A percentile compares a stretch with the other conserved stretches of the same genome.
phyloP scores from a whole-genome alignment of 2,797 vertebrate species.

The Podarcis siculus region DNA sequence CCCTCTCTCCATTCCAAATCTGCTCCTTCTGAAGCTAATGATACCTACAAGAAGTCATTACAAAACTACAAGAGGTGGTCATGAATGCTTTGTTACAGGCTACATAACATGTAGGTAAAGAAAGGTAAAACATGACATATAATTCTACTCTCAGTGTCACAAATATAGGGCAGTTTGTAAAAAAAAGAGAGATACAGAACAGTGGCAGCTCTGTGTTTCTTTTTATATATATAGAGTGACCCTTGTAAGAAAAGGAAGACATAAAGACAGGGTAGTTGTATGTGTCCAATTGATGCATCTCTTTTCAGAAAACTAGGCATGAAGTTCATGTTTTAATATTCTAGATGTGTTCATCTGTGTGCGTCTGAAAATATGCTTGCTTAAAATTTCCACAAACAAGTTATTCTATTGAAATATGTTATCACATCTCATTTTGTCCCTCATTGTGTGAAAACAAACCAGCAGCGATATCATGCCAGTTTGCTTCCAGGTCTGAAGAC shows the following conservation, averaged over 20 bases:
- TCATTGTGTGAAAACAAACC: background rate
- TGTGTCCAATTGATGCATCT: background rate
- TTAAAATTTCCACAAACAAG: background rate
- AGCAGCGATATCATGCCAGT: background rate
- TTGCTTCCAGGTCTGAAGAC: background rate
- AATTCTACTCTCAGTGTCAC: background rate
- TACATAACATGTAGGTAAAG: too few species aligned
- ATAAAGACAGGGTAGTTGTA: background rate
- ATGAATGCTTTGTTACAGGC: background rate
- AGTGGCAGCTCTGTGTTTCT: background rate
- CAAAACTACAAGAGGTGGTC: background rate
- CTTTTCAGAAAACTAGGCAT: background rate
- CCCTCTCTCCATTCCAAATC: background rate
- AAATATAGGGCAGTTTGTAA: background rate
- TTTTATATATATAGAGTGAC: background rate
- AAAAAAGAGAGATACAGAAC: background rate
- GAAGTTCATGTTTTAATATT: background rate
- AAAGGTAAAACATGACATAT: too few species aligned
- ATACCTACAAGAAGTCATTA: too few species aligned
- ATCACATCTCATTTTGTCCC: background rate
- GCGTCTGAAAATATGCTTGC: background rate
- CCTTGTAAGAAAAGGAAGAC: background rate
- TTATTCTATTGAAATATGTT: background rate
- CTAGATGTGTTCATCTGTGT: background rate
- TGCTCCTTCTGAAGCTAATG: background rate